Evolutionary conservation across 2,797 vertebrate species (phyloP).

Genomic region (Agapornis canus): DNA sequence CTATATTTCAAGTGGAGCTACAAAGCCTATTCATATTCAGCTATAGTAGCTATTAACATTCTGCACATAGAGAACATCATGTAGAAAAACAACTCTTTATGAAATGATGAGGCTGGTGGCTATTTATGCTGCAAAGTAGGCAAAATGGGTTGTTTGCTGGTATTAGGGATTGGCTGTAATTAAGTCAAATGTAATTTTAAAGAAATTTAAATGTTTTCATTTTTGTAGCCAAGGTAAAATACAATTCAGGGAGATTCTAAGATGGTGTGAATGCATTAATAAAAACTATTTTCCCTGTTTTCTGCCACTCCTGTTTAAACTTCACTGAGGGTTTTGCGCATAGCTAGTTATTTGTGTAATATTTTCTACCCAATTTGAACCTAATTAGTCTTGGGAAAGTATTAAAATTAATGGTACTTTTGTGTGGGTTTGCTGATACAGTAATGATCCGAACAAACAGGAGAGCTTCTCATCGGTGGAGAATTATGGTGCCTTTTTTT

Average conservation of each 20-base stretch:
- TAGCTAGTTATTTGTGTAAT: conserved; percentile 2
- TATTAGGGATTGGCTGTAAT: conserved; percentile 75
- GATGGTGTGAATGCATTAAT: conserved; percentile 61
- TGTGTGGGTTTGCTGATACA: conserved; percentile 3
- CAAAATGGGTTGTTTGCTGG: conserved; percentile 66
- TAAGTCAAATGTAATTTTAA: conserved; percentile 82
- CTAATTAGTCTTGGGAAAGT: conserved; percentile 64
- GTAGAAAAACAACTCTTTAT: conserved; percentile 81
- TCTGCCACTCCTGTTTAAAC: neutral
- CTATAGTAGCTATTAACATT: conserved; percentile 83
- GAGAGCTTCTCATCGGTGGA: neutral
- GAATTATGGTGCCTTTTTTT: neutral
- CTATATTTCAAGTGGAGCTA: conserved; percentile 92
- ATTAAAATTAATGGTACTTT: conserved; percentile 15
- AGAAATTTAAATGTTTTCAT: conserved; percentile 84
- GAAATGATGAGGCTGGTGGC: conserved; percentile 74
- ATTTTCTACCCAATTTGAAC: conserved; percentile 56
- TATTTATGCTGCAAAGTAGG: conserved; percentile 66
- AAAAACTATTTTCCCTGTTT: conserved; percentile 12
- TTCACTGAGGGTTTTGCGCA: neutral
- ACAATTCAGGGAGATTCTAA: conserved; percentile 68
- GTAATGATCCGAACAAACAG: conserved; percentile 34
- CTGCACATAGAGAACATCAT: conserved; percentile 82
- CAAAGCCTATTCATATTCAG: conserved; percentile 87
- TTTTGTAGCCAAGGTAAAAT: conserved; percentile 77